Base-by-base conservation (phyloP, 2,888 invertebrate species). In the Panopea generosa region DNA sequence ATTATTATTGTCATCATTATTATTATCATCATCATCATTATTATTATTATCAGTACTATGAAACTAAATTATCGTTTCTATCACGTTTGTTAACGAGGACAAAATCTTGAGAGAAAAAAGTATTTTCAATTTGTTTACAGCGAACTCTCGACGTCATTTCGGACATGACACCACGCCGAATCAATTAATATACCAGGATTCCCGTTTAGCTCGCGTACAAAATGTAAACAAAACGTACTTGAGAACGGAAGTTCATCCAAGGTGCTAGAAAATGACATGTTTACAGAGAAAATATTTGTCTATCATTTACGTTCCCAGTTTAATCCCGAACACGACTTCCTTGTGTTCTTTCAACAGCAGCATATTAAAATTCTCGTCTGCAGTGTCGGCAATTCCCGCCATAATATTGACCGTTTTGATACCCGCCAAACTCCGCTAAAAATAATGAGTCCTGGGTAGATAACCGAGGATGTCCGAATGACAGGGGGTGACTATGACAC, bases 261-360 rank as follows among this genome's bases (percentile, higher is more conserved):
- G 62, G 75, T 70, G 50, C 57, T 40, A 26, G 38, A 47, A 53
- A 45, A 45, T 82, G 82, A 65, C 82, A 82, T 82, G 82, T 82
- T 82, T 82, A 79, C 82, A 68, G 27, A 71, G 71, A 82, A 67
- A 82, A 82, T 79, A 82, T 82, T 82, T 72, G 77, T 59, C 72
- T 53, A 57, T 68, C 74, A 59, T 69, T 75, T 75, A 60, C 74
- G 59, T 69, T 69, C 69, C 74, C 38, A n/a, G n/a, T 53, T 22
- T 65, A 73, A 73, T 67, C 73, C 49, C 26, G 43, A 61, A 66
- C 62, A 67, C 45, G 68, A 49, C 45, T 57, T 40, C 26, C 26
- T 16, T 45, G 67, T 52, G 59, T 53, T 9, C 45, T 45, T 45
- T 45, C 16, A 45, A 45, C 45, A 45, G 45, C 6, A 45, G 16